These are phyloP conservation scores for Canis aureus DNA, from an alignment of 2,113 vertebrate genomes.

Conservation along the genomic window DNA sequence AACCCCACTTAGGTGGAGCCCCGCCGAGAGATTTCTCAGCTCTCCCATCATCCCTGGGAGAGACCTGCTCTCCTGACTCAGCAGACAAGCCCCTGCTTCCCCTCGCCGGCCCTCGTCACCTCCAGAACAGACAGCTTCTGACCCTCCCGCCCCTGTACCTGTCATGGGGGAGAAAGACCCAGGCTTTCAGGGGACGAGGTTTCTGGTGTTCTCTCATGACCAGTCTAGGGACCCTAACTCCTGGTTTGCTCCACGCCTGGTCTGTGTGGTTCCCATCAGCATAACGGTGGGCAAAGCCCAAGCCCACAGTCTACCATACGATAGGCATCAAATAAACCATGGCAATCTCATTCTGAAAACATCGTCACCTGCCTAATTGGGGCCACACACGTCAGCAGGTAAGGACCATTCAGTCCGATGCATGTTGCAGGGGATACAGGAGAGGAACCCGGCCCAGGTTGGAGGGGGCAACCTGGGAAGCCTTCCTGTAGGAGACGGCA, in stretches of 20 bases:
- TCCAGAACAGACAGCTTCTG: neutral
- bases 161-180: neutral
- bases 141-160: neutral
- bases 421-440: too few species aligned
- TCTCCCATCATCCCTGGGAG: neutral
- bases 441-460: neutral
- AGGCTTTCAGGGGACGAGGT: neutral
- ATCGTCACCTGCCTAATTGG: neutral
- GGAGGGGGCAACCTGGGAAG: neutral
- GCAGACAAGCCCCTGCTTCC: fast-evolving
- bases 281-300: neutral
- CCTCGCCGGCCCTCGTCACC: neutral
- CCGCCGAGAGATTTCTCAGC: neutral
- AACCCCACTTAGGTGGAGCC: too few species aligned
- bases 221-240: too few species aligned
- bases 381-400: fast-evolving
- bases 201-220: neutral
- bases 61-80: neutral
- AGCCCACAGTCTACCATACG: too few species aligned
- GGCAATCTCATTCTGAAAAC: neutral
- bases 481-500: neutral
- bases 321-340: neutral
- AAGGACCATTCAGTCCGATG: neutral
- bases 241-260: fast-evolving
- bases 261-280: neutral